A percentile compares a stretch with the other conserved stretches of the same genome.
Conservation (phyloP, 2,113 vertebrate species). For the Monarcha castaneiventris region DNA sequence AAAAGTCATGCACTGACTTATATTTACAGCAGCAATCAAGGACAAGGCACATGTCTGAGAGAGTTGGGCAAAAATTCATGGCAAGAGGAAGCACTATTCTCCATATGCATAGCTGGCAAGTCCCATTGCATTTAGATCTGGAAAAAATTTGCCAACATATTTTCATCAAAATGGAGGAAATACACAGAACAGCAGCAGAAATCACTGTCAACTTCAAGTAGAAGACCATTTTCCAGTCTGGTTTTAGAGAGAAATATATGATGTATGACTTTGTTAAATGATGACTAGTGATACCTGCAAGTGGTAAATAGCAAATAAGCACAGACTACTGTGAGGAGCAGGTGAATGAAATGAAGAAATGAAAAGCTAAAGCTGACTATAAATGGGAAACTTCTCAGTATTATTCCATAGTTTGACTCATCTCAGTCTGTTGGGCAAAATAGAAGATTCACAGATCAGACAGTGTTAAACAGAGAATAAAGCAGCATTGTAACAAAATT, state of each 20-base stretch:
- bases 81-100: neutral
- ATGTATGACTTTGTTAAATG: neutral
- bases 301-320: neutral
- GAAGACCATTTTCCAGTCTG: neutral
- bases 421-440: neutral
- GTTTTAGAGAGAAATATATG: neutral
- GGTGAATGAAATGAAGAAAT: neutral
- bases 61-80: neutral
- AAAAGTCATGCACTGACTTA: neutral
- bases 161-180: neutral
- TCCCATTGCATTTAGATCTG: neutral
- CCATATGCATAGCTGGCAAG: neutral
- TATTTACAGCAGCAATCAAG: neutral
- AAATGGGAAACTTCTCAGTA: neutral
- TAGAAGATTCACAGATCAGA: neutral
- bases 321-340: neutral
- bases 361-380: neutral
- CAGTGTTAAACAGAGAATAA: neutral
- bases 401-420: neutral
- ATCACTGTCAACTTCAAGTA: neutral
- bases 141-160: neutral
- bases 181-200: neutral
- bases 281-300: neutral
- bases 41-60: neutral
- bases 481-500: neutral